Evolutionary conservation across 37 sponge, comb jelly and placozoan genomes (phyloP), one percentile per base, ranked within the genome.

Genomic region (Geodia barretti): DNA sequence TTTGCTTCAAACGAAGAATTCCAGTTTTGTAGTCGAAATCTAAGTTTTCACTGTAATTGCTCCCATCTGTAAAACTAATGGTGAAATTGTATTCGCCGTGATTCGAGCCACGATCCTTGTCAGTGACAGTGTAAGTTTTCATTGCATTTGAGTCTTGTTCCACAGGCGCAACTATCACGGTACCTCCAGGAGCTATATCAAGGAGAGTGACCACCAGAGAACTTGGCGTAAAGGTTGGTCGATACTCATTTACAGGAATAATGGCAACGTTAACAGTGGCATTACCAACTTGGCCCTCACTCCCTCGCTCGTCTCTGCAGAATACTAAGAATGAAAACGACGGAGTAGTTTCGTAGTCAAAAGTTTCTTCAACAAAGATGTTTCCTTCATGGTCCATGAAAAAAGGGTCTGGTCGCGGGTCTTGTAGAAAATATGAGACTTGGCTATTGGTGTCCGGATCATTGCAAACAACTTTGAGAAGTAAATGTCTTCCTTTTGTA

Each of bases 231-330:
- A 74, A 21, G 34, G 26, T 31, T 9, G 75, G 75, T n/a, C 32
- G 30, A 29, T 41, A 58, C 33, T 74, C 75, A 58, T 74, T 74
- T 11, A 74, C 34, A n/a, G 75, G 75, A 2, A 30, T 1, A 28
- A 74, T 26, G 1, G 5, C 32, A 54, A 74, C 30, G 4, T 28
- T 54, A 25, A 74, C 4, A 34, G 31, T 58, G 26, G 61, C 60
- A 4, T 1, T 21, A 30, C 58, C 75, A 25, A n/a, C n/a, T 3
- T 17, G 60, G 2, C 4, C 20, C 17, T 25, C 31, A 35, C 14
- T 24, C 9, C 41, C 24, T 8, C 11, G 11, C 0, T 20, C 1
- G 60, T 74, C 61, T 4, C 21, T 3, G 33, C 75, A 74, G 3
- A 60, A 24, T 25, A 74, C 39, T 1, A 25, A 1, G 14, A 74